phyloP scores from a whole-genome alignment of 2,888 invertebrate species.

The Sipunculus nudus region DNA sequence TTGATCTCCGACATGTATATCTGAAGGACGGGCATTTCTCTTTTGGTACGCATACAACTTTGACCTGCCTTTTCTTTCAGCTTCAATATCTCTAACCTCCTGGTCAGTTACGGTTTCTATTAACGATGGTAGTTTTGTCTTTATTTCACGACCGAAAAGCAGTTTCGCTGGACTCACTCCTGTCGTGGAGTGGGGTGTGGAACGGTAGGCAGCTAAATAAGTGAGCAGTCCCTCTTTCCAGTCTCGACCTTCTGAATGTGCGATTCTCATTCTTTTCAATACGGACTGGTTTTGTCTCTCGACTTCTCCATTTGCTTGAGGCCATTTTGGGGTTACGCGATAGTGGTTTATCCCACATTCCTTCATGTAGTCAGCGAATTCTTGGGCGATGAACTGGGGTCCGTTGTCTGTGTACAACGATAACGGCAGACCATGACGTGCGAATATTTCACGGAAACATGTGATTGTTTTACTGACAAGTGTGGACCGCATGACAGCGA shows the following conservation, averaged over 20 bases:
- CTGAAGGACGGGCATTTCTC: too few relatives aligned
- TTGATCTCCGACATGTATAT: too few relatives aligned
- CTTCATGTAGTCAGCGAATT: not conserved
- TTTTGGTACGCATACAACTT: too few relatives aligned
- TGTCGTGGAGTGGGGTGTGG: conserved; percentile 11
- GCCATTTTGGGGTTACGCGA: conserved; percentile 5
- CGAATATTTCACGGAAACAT: conserved; percentile 5
- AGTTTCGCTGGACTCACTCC: conserved; percentile 2
- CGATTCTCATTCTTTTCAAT: conserved; percentile 2
- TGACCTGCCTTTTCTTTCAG: too few relatives aligned
- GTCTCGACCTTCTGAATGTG: not conserved
- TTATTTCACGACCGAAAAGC: not conserved
- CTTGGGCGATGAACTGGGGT: conserved; percentile 5
- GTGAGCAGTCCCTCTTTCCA: conserved; percentile 9
- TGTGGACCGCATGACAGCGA: not conserved
- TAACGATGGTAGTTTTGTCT: conserved; percentile 2
- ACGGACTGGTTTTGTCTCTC: conserved; percentile 38
- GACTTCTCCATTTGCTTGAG: conserved; percentile 14
- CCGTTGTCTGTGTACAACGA: conserved; percentile 16
- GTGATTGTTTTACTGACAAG: not conserved
- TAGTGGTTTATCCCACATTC: not conserved
- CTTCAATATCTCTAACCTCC: too few relatives aligned
- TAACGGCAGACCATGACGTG: not conserved
- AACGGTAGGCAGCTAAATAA: conserved; percentile 13
- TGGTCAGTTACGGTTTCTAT: too few relatives aligned